A percentile compares a stretch with the other conserved stretches of the same genome.
These are phyloP conservation scores for Corapipo altera DNA, from an alignment of 2,113 vertebrate species.

Conservation along the genomic window DNA sequence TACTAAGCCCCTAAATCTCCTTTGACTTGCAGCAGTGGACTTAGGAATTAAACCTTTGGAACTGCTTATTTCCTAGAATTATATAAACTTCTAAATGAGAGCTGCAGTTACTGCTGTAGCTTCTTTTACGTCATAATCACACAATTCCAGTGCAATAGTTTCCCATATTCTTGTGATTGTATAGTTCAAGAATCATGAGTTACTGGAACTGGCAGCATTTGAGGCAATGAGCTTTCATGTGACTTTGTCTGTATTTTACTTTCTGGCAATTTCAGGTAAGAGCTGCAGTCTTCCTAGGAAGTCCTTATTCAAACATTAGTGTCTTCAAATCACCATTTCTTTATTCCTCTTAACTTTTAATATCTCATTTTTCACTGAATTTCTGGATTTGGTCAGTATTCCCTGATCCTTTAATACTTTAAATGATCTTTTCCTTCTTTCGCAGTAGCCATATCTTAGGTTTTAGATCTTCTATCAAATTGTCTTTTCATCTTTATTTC, in stretches of 20 bases:
- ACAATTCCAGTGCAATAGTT: background rate
- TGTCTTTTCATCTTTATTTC: background rate
- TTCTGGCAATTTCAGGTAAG: background rate
- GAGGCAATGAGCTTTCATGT: background rate
- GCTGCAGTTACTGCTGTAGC: background rate
- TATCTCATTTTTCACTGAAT: background rate
- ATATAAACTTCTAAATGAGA: background rate
- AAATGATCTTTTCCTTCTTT: background rate
- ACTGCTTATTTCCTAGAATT: background rate
- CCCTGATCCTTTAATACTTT: background rate
- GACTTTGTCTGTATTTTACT: background rate
- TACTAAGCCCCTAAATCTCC: background rate
- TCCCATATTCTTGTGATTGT: background rate
- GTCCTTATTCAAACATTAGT: background rate
- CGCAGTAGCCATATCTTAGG: background rate
- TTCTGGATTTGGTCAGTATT: background rate
- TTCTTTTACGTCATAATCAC: background rate
- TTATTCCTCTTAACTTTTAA: background rate
- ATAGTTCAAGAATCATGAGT: background rate
- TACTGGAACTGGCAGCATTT: background rate
- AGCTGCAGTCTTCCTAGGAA: background rate
- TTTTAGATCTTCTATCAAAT: background rate
- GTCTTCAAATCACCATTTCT: background rate
- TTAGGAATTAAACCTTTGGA: background rate
- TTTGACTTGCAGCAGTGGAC: background rate